Conservation (phyloP, 2,113 vertebrate genomes). For the Entosphenus tridentatus region DNA sequence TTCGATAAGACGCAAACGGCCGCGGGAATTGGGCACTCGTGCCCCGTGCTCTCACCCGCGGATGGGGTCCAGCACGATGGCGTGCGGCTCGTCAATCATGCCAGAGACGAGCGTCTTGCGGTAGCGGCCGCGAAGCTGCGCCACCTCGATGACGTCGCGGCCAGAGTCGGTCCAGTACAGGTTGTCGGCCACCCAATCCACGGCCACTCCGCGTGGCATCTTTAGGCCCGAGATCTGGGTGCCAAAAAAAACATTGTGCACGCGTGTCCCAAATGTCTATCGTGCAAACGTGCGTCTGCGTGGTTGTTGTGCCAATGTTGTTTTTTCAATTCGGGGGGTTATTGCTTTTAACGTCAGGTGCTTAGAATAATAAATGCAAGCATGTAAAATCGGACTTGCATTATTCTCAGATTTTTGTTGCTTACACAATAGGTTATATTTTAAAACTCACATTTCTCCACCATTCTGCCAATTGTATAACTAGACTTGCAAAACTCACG, state of each 20-base stretch:
- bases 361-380: too few relatives aligned
- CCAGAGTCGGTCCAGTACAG: constrained; percentile 94
- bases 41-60: constrained; percentile 30
- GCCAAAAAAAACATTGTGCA: background rate
- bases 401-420: too few relatives aligned
- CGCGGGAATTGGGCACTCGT: too few relatives aligned
- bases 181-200: constrained; percentile 89
- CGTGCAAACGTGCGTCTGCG: background rate
- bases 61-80: constrained; percentile 71
- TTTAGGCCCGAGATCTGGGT: constrained; percentile 63
- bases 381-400: too few relatives aligned
- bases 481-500: too few relatives aligned
- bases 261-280: constrained; percentile 4
- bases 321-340: too few relatives aligned
- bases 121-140: constrained; percentile 70
- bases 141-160: constrained; percentile 81
- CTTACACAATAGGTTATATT: too few relatives aligned
- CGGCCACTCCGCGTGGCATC: constrained; percentile 74
- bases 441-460: too few relatives aligned
- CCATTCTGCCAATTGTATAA: too few relatives aligned
- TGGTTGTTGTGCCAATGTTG: too few relatives aligned
- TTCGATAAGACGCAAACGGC: too few relatives aligned
- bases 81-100: constrained; percentile 90
- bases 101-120: constrained; percentile 82
- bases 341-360: too few relatives aligned